phyloP scores from a whole-genome alignment of 64 coral and sea anemone genomes.

The Stichodactyla mertensii region DNA sequence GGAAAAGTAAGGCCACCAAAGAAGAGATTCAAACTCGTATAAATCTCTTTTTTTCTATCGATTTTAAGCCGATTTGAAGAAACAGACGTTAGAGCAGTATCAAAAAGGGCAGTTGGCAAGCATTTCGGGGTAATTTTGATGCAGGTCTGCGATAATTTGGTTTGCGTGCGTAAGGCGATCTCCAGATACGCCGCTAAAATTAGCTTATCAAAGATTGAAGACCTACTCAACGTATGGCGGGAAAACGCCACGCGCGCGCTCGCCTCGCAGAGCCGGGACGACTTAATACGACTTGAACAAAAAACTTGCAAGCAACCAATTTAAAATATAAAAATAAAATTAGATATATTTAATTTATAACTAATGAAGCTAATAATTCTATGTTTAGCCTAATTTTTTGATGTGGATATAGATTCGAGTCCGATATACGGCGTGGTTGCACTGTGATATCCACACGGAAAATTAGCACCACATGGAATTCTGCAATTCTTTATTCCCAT shows the following conservation, averaged over 20 bases:
- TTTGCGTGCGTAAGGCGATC: constrained; percentile 24
- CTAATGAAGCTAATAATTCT: background rate
- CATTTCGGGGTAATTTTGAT: background rate
- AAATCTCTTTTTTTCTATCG: background rate
- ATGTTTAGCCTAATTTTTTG: background rate
- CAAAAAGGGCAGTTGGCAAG: background rate
- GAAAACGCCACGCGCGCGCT: constrained; percentile 1
- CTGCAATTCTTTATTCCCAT: background rate
- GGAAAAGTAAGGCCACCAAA: background rate
- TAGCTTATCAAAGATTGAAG: constrained; percentile 30
- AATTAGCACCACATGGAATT: background rate
- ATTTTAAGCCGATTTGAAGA: background rate
- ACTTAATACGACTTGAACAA: background rate
- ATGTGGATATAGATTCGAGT: background rate
- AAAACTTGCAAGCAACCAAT: background rate
- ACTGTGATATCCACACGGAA: background rate
- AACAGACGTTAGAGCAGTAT: background rate
- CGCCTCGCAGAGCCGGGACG: background rate
- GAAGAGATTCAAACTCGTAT: background rate
- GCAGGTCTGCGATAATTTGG: background rate
- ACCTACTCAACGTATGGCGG: constrained; percentile 17
- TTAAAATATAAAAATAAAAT: background rate
- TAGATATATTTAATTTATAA: background rate
- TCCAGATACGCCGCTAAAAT: constrained; percentile 16
- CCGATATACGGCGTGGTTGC: background rate